phyloP scores from a whole-genome alignment of 2,797 vertebrate species.

The Clarias platycephalus region DNA sequence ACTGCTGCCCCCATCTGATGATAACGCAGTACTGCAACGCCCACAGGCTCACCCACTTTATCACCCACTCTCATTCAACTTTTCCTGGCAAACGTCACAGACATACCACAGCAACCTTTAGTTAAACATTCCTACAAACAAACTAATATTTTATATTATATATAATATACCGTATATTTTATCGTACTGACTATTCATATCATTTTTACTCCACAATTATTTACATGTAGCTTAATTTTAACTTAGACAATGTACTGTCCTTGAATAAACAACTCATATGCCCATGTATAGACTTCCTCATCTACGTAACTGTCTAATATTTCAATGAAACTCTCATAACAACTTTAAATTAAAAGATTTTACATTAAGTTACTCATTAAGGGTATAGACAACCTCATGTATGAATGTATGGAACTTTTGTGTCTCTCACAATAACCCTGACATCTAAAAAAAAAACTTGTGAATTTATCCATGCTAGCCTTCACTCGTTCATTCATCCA shows the following conservation, averaged over 20 bases:
- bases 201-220: neutral
- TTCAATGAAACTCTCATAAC: too few relatives aligned
- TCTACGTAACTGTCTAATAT: neutral
- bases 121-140: neutral
- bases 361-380: neutral
- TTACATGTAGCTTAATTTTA: neutral
- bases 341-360: neutral
- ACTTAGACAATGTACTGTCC: neutral
- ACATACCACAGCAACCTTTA: neutral
- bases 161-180: too few relatives aligned
- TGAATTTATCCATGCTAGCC: neutral
- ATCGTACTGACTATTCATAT: neutral
- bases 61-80: neutral
- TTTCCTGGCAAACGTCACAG: neutral
- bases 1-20: conserved; percentile 40
- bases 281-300: neutral
- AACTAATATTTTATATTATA: too few relatives aligned
- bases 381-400: neutral
- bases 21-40: conserved; percentile 14
- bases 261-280: neutral
- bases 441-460: neutral
- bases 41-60: neutral
- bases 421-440: neutral
- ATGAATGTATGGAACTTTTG: neutral
- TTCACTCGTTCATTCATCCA: neutral